Conservation (phyloP, 2,113 vertebrate species). For the Todiramphus saurophagus region DNA sequence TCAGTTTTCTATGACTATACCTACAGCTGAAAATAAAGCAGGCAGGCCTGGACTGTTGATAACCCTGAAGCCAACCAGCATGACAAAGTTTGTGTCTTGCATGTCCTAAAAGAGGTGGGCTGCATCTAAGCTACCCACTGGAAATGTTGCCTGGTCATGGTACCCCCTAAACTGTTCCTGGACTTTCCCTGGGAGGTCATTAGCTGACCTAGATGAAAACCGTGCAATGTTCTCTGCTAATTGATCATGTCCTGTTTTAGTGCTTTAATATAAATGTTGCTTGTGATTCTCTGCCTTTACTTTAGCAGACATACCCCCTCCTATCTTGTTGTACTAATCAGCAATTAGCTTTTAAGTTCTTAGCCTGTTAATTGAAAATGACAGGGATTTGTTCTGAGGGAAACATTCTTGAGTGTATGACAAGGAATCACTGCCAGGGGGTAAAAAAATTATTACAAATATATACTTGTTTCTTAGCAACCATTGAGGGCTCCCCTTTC, state of each 20-base stretch:
- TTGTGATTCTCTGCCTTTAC: background rate
- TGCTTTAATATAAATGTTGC: background rate
- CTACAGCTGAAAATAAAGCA: background rate
- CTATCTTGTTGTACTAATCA: background rate
- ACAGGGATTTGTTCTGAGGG: constrained; percentile 18
- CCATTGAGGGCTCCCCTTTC: constrained; percentile 28
- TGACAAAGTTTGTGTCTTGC: background rate
- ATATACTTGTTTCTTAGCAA: constrained; percentile 70
- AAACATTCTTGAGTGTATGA: constrained; percentile 33
- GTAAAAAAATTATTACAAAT: constrained; percentile 30
- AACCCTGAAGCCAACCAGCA: background rate
- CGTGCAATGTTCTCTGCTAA: background rate
- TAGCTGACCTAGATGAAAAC: background rate
- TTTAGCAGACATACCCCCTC: background rate
- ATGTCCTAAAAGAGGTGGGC: background rate
- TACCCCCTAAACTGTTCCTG: background rate
- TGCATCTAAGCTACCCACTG: background rate
- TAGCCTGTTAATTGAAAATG: background rate
- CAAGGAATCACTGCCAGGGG: constrained; percentile 16
- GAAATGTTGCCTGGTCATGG: background rate
- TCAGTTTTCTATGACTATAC: background rate
- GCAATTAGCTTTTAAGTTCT: background rate
- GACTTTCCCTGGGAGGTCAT: background rate
- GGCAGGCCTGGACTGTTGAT: background rate
- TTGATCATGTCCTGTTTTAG: background rate